A percentile compares a stretch with the other conserved stretches of the same genome.
Conservation (phyloP, 2,888 invertebrate species). For the Teinopalpus imperialis region DNA sequence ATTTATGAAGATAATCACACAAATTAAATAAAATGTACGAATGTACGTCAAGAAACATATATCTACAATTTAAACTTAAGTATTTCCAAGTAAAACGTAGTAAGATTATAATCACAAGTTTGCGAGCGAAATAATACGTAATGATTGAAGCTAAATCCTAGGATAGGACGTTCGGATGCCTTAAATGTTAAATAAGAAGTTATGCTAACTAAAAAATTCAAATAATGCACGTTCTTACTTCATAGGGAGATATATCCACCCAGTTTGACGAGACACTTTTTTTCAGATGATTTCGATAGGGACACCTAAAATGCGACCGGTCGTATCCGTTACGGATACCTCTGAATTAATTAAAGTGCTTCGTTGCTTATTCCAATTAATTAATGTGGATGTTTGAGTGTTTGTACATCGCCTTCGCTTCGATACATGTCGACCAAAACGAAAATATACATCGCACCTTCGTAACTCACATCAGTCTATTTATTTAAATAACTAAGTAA, state of each 20-base stretch:
- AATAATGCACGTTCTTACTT: conserved; percentile 23
- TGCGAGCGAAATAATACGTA: neutral
- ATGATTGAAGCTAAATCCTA: conserved; percentile 1
- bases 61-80: too few species aligned
- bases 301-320: conserved; percentile 25
- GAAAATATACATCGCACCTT: neutral
- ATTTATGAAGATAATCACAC: too few species aligned
- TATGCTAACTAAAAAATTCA: conserved; percentile 22
- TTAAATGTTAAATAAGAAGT: conserved; percentile 17
- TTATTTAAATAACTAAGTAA: too few species aligned
- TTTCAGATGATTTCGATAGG: conserved; percentile 22
- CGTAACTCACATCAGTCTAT: too few species aligned
- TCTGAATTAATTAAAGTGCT: conserved; percentile 24
- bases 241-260: conserved; percentile 24
- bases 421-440: conserved; percentile 12
- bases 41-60: too few species aligned
- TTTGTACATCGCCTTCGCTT: conserved; percentile 21
- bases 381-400: conserved; percentile 21
- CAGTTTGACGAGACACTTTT: conserved; percentile 22
- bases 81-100: neutral
- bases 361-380: conserved; percentile 21
- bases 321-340: conserved; percentile 26
- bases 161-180: conserved; percentile 12
- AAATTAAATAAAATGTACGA: too few species aligned
- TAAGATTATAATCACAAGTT: conserved; percentile 6